phyloP scores from a whole-genome alignment of 2,888 invertebrate genomes.

The Leptothorax acervorum region DNA sequence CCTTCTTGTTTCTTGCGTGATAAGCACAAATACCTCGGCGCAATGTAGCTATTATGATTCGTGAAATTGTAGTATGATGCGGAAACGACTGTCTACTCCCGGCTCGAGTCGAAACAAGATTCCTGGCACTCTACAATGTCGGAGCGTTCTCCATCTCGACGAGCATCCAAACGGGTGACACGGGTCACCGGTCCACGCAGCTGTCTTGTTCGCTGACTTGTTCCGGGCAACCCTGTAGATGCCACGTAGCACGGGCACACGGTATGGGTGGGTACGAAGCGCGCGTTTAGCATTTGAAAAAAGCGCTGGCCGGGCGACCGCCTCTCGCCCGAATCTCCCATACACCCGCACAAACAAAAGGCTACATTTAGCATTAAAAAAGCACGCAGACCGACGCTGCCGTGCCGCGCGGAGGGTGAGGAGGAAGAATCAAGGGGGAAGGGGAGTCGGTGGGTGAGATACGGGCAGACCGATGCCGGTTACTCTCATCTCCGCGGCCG shows the following conservation, averaged over 20 bases:
- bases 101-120: conserved; percentile 14
- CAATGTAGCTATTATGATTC: not conserved
- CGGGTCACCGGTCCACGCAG: conserved; percentile 47
- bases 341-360: conserved; percentile 77
- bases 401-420: conserved; percentile 52
- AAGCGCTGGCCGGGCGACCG: conserved; percentile 73
- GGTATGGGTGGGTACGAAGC: conserved; percentile 66
- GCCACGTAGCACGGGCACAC: conserved; percentile 58
- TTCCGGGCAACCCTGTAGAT: conserved; percentile 74
- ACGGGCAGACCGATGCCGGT: conserved; percentile 72
- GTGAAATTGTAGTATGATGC: not conserved
- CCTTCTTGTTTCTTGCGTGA: not conserved
- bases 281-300: conserved; percentile 81
- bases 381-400: conserved; percentile 74
- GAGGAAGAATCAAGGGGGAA: conserved; percentile 47
- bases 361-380: conserved; percentile 82
- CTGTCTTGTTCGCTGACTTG: conserved; percentile 68
- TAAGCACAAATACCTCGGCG: no score
- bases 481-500: conserved; percentile 72
- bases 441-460: conserved; percentile 27
- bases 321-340: conserved; percentile 73
- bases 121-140: conserved; percentile 21
- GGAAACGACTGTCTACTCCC: not conserved
- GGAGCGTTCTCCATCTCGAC: conserved; percentile 48
- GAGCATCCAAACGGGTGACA: conserved; percentile 50